Conservation (phyloP, 2,797 vertebrate genomes). For the Neostethus bicornis region DNA sequence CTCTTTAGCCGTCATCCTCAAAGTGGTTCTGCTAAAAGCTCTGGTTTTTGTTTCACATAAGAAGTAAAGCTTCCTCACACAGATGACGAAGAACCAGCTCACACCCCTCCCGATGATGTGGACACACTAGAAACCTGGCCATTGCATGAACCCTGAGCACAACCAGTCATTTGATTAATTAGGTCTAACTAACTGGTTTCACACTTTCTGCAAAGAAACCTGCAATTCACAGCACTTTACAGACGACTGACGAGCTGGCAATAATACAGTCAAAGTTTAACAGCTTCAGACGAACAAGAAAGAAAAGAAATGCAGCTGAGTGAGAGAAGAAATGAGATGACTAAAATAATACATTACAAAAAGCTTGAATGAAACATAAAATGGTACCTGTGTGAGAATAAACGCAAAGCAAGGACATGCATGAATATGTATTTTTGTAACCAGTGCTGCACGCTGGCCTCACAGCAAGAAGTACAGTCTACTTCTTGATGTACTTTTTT, state of each 20-base stretch:
- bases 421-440: too few relatives aligned
- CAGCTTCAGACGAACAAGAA: neutral
- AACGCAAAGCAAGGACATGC: too few relatives aligned
- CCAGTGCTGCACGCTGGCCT: too few relatives aligned
- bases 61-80: slow-evolving; percentile 32
- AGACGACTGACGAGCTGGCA: slow-evolving; percentile 1
- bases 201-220: neutral
- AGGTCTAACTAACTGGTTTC: neutral
- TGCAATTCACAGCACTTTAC: neutral
- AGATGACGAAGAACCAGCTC: slow-evolving; percentile 9
- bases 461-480: too few relatives aligned
- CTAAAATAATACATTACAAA: neutral
- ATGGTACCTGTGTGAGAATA: neutral
- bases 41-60: slow-evolving; percentile 21
- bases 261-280: neutral
- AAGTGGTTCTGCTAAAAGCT: slow-evolving; percentile 11
- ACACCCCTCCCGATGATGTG: neutral
- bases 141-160: neutral
- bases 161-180: slow-evolving; percentile 1
- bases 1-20: slow-evolving; percentile 19
- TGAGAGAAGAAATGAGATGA: neutral
- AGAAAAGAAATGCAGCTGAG: neutral
- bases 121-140: neutral
- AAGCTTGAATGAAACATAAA: neutral
- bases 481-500: too few relatives aligned